These are phyloP conservation scores for Leiothrix lutea DNA, from an alignment of 2,113 vertebrate species.

Conservation along the genomic window DNA sequence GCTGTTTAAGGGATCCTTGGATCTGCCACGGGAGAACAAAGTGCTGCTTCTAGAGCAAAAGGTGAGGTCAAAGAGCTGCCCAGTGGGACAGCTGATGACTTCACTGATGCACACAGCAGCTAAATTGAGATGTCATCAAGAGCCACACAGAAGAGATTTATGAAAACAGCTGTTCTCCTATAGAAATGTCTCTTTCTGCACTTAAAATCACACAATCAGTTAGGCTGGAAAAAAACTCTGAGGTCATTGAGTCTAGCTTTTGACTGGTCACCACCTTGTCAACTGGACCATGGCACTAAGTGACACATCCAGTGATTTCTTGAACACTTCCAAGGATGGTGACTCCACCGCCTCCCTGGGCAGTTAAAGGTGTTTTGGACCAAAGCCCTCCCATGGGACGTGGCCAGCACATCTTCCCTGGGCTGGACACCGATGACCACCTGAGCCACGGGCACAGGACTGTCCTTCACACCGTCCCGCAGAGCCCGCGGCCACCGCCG, in stretches of 20 bases:
- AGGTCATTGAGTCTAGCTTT: neutral
- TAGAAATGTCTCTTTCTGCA: rapidly evolving
- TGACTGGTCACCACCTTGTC: neutral
- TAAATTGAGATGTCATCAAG: neutral
- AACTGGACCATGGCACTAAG: neutral
- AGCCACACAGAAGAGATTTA: rapidly evolving
- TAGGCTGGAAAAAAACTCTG: neutral
- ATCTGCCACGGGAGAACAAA: neutral
- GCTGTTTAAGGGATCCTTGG: neutral
- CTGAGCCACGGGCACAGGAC: neutral
- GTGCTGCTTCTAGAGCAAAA: neutral
- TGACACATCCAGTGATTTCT: neutral
- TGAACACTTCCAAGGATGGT: neutral
- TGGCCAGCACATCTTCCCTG: rapidly evolving
- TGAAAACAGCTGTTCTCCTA: neutral
- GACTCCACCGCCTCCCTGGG: neutral
- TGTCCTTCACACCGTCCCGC: rapidly evolving
- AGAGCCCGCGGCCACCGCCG: rapidly evolving
- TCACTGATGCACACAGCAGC: rapidly evolving
- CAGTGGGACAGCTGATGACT: neutral
- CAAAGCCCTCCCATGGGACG: rapidly evolving
- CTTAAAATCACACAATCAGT: neutral
- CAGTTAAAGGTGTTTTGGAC: rapidly evolving
- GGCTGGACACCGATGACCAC: neutral
- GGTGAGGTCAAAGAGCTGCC: neutral